Evolutionary conservation across 2,888 invertebrate genomes (phyloP).

Genomic region (Apantesis nais): DNA sequence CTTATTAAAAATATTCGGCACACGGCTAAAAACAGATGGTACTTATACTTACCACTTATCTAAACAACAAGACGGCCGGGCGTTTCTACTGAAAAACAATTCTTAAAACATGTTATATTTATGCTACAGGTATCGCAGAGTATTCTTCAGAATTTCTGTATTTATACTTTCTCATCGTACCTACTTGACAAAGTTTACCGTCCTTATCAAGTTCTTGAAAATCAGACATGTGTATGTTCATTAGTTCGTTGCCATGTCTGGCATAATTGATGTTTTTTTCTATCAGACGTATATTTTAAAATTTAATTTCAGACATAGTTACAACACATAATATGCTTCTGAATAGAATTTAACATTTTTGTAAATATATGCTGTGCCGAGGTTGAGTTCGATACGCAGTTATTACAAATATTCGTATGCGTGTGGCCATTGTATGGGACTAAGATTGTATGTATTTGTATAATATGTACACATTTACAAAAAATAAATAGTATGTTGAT

Average conservation of each 20-base stretch:
- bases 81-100: not conserved
- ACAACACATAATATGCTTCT: not conserved
- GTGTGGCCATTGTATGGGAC: not conserved
- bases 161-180: not conserved
- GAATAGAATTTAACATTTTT: not conserved
- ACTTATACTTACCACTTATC: not conserved
- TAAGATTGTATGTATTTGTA: no score
- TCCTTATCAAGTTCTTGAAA: not conserved
- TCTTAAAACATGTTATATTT: constrained; percentile 1
- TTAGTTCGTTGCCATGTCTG: not conserved
- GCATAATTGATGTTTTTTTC: not conserved
- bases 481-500: not conserved
- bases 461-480: not conserved
- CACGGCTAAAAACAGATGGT: not conserved
- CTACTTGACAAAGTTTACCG: not conserved
- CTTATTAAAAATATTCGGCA: not conserved
- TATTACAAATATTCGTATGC: not conserved
- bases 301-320: not conserved
- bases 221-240: not conserved
- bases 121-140: not conserved
- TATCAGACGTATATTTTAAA: not conserved
- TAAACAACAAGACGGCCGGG: not conserved
- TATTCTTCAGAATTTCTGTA: not conserved
- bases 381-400: not conserved
- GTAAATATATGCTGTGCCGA: not conserved